Base-by-base conservation (phyloP, 2,113 vertebrate genomes). In the Reinhardtius hippoglossoides region DNA sequence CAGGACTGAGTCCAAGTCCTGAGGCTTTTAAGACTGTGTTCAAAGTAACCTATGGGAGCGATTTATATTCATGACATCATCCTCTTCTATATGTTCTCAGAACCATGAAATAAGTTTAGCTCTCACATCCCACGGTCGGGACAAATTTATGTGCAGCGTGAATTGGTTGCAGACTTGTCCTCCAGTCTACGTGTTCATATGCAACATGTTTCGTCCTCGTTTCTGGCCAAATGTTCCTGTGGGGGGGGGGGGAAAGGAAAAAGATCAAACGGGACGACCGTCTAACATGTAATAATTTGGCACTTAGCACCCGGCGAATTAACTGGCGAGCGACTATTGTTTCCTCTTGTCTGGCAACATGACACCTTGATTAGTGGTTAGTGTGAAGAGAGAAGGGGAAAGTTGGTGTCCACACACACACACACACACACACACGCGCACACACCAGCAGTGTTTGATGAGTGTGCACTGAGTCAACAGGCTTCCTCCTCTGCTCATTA, bases 341-440 rank as follows among this genome's bases (percentile, higher is more conserved):
- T 87, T 66, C 67, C 67, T 75, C 71, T 59, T n/a, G 82, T 91
- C 90, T 91, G 77, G 69, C 84, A 84, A 74, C 68, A 14, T 74
- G 70, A 84, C 78, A 83, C 74, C 59, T 78, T 66, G 50, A 78
- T 88, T 44, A 86, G 78, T 61, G 54, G 44, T 57, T 37, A 26
- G 81, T 85, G 78, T 80, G 63, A 81, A 75, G 65, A 67, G 69
- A 67, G 63, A 48, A 2, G 46, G 31, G n/a, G 21, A 80, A 71
- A 67, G 26, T 27, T 23, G 40, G 67, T 58, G 42, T 56, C 73
- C 21, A 66, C 23, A 52, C 63, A 66, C 63, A 76, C 55, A 72
- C 63, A 76, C 55, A 72, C 50, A 52, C 63, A 58, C 63, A 76
- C 59, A 72, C 50, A 50, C 54, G 63, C 63, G 26, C 54, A 46